Evolutionary conservation across 2,888 invertebrate species (phyloP).

Genomic region (Tholera decimalis): DNA sequence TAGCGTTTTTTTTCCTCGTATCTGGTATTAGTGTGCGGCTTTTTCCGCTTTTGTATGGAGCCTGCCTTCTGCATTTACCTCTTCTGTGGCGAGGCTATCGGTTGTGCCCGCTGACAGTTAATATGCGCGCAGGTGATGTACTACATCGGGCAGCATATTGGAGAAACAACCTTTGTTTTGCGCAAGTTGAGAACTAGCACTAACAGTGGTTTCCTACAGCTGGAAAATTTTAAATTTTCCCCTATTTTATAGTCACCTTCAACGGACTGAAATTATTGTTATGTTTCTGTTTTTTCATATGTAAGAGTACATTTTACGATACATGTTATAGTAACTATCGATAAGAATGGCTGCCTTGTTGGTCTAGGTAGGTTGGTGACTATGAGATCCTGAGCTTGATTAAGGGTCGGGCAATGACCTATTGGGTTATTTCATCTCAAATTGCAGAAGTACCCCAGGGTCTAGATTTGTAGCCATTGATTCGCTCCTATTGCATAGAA

Average conservation of each 20-base stretch:
- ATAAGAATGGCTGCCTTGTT: neutral
- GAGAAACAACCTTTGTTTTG: slow-evolving; percentile 59
- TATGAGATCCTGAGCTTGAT: neutral
- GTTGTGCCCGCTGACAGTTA: slow-evolving; percentile 80
- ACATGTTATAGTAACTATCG: neutral
- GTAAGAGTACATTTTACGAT: neutral
- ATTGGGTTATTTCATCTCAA: neutral
- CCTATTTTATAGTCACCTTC: slow-evolving; percentile 16
- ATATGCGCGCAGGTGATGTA: slow-evolving; percentile 81
- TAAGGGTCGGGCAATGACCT: neutral
- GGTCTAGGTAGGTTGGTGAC: neutral
- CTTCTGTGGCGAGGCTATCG: slow-evolving; percentile 67
- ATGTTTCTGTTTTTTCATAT: slow-evolving; percentile 13
- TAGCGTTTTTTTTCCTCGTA: neutral
- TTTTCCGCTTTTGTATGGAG: neutral
- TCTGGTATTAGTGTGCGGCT: neutral
- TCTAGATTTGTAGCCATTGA: neutral
- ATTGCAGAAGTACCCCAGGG: neutral
- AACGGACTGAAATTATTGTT: slow-evolving; percentile 9
- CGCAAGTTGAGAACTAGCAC: slow-evolving; percentile 14
- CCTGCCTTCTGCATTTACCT: slow-evolving; percentile 1
- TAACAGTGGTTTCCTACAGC: slow-evolving; percentile 19
- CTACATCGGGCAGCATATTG: slow-evolving; percentile 67
- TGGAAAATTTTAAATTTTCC: slow-evolving; percentile 5
- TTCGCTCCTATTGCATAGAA: too few relatives aligned